Evolutionary conservation across 1,140 invertebrate genomes (phyloP).

Genomic region (Muscidifurax raptorellus): DNA sequence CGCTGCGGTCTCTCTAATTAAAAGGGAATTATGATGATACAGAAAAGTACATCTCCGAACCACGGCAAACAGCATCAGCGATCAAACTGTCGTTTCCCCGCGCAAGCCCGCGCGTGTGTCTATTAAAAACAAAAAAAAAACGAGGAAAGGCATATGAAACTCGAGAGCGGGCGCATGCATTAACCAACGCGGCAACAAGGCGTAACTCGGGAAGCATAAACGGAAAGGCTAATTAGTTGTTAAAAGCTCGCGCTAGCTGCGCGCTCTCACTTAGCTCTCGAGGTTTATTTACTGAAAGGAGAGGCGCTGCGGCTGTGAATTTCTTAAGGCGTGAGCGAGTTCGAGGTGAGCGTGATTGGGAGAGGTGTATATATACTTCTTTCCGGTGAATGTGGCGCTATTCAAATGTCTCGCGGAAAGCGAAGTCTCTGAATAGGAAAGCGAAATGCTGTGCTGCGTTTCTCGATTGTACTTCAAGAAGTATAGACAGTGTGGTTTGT

Average conservation of each 20-base stretch:
- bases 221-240: slow-evolving; percentile 33
- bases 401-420: no score
- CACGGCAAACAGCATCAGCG: not conserved
- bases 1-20: no score
- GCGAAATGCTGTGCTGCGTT: no score
- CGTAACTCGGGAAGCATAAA: not conserved
- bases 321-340: not conserved
- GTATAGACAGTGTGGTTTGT: no score
- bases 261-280: not conserved
- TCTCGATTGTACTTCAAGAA: no score
- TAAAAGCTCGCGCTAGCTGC: not conserved
- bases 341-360: not conserved
- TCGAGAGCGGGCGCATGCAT: not conserved
- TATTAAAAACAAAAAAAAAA: not conserved
- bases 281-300: not conserved
- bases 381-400: no score
- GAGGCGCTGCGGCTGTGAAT: not conserved
- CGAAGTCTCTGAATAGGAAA: no score
- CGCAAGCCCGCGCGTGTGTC: no score
- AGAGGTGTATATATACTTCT: no score
- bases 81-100: not conserved
- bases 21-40: no score
- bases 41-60: not conserved
- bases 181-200: not conserved
- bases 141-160: not conserved